Percentiles rank a stretch among this genome's conserved stretches.
These are phyloP conservation scores for Mythimna impura DNA, from an alignment of 2,888 invertebrate species.

Conservation along the genomic window DNA sequence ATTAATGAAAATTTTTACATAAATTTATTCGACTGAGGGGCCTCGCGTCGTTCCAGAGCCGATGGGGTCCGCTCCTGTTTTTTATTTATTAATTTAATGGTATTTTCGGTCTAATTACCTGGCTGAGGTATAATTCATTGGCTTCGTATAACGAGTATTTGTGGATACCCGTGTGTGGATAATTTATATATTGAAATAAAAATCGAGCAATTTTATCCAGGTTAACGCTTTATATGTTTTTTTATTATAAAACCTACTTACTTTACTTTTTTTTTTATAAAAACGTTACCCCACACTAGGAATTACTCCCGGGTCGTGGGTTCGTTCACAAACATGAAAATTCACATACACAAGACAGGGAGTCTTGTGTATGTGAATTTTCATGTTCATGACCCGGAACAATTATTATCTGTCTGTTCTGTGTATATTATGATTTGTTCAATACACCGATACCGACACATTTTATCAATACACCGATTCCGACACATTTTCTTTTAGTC, in stretches of 20 bases:
- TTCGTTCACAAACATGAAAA: too few species aligned
- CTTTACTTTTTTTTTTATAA: too few species aligned
- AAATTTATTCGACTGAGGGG: constrained; percentile 90
- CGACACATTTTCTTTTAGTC: neutral
- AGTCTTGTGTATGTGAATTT: too few species aligned
- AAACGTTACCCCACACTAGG: too few species aligned
- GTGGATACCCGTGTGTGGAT: constrained; percentile 78
- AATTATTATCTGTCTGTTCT: too few species aligned
- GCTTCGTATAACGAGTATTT: constrained; percentile 82
- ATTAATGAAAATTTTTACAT: constrained; percentile 91
- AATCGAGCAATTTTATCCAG: constrained; percentile 33
- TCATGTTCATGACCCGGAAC: too few species aligned
- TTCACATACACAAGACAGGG: too few species aligned
- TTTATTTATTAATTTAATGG: constrained; percentile 91
- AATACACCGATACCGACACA: too few species aligned
- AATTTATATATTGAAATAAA: constrained; percentile 67
- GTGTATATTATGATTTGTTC: neutral
- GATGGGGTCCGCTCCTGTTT: constrained; percentile 87
- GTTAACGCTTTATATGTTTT: constrained; percentile 10
- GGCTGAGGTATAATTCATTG: constrained; percentile 89
- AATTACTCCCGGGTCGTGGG: too few species aligned
- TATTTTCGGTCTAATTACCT: constrained; percentile 90
- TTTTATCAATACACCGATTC: too few species aligned
- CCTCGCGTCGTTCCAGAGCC: constrained; percentile 82
- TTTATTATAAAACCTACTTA: neutral